These are phyloP conservation scores for Chelon labrosus DNA, from an alignment of 2,797 vertebrate genomes.

Conservation along the genomic window DNA sequence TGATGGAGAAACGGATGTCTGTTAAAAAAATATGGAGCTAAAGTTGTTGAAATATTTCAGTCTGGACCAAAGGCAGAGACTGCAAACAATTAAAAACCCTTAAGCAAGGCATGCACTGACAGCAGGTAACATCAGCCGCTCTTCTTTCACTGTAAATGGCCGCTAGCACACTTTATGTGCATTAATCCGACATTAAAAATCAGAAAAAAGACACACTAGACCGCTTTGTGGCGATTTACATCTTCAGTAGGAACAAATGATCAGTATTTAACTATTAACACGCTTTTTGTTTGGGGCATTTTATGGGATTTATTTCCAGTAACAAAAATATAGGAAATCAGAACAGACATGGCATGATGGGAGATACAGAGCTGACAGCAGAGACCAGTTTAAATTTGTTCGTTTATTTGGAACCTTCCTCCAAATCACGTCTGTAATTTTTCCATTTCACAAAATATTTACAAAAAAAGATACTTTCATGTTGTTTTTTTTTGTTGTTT, in stretches of 20 bases:
- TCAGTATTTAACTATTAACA: constrained; percentile 7
- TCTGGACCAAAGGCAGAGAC: not conserved
- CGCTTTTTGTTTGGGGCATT: constrained; percentile 31
- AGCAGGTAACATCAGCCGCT: too few species aligned
- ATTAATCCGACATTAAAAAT: too few species aligned
- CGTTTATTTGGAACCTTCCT: constrained; percentile 86
- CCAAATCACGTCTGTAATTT: constrained; percentile 82
- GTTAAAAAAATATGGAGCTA: not conserved
- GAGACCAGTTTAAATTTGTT: constrained; percentile 73
- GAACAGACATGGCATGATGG: constrained; percentile 15
- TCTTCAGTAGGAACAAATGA: not conserved
- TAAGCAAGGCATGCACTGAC: too few species aligned
- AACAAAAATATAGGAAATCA: constrained; percentile 38
- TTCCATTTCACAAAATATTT: constrained; percentile 89
- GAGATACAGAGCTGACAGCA: constrained; percentile 57
- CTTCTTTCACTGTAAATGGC: too few species aligned
- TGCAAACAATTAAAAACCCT: not conserved
- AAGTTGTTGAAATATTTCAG: not conserved
- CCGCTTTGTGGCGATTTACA: not conserved
- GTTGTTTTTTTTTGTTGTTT: constrained; percentile 48
- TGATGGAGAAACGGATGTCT: not conserved
- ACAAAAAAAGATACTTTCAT: constrained; percentile 84
- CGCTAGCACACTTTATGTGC: too few species aligned
- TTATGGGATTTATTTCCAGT: constrained; percentile 42
- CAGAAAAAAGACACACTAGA: too few species aligned